Evolutionary conservation across 2,113 vertebrate genomes (phyloP), one percentile per base, ranked within the genome.

Genomic region (Microcebus griseorufus): DNA sequence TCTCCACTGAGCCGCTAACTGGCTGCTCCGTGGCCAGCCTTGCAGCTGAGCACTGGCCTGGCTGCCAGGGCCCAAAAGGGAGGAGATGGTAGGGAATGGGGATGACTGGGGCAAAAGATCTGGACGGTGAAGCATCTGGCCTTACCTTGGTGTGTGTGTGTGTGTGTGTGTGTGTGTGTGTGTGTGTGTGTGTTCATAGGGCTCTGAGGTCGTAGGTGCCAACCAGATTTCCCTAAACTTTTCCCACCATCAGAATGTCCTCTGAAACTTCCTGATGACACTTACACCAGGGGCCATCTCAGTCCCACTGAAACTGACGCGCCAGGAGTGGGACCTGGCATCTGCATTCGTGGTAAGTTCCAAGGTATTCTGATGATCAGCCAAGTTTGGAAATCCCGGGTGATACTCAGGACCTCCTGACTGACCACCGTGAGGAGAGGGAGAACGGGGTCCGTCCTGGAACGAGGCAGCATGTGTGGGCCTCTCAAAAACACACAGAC

Each of bases 161-260:
- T 1, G 0, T 55, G 2, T 37, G 18, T 64, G 2, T 1, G 0
- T 55, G 55, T 82, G 32, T 23, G 22, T 16, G 16, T 29, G 10
- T 39, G 16, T 58, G 11, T 65, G 13, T 70, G 23, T 51, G 17
- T 32, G 16, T 37, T 9, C 55, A 6, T 4, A 73, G 69, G 20
- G 13, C 22, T 78, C 70, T 18, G 32, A 69, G 48, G 51, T 18
- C 1, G 1, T 9, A 69, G 13, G 37, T 73, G 14, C 20, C 2
- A 18, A 23, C 1, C 5, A 51, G 25, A 18, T 51, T 64, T 78
- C 12, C 55, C 34, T 34, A 60, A 83, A 67, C 51, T 64, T 80
- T 72, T 83, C 10, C n/a, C 14, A 39, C 16, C 34, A 73, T 39
- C 58, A 79, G 55, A 73, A 39, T 72, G 25, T 18, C 27, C 93